Evolutionary conservation across 2,797 vertebrate genomes (phyloP).

Genomic region (Oophaga sylvatica): DNA sequence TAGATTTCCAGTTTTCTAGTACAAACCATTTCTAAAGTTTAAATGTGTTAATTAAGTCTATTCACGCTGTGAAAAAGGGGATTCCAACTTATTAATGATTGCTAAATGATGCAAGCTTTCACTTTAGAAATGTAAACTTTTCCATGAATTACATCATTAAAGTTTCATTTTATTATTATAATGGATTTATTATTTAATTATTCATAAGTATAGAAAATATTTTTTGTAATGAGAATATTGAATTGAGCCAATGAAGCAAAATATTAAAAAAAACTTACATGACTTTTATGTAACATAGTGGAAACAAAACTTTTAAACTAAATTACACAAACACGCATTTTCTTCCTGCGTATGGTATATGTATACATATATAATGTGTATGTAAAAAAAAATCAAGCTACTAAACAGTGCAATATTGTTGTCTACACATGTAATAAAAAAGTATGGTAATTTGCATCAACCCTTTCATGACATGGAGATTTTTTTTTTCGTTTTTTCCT

Average conservation of each 20-base stretch:
- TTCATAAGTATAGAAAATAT: slow-evolving; percentile 6
- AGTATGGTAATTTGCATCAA: too few relatives aligned
- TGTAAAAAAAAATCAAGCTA: too few relatives aligned
- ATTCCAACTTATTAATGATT: slow-evolving; percentile 45
- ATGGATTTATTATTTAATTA: slow-evolving; percentile 30
- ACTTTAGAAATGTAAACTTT: slow-evolving; percentile 35
- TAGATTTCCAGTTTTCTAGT: neutral
- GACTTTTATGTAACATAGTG: neutral
- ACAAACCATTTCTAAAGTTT: slow-evolving; percentile 24
- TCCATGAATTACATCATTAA: slow-evolving; percentile 40
- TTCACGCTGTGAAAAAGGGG: slow-evolving; percentile 9
- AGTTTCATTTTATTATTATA: slow-evolving; percentile 28
- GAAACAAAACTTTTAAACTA: neutral
- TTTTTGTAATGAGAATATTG: neutral
- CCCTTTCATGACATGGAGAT: too few relatives aligned
- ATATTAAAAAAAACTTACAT: neutral
- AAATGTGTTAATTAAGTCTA: slow-evolving; percentile 29
- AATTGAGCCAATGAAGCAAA: slow-evolving; percentile 22
- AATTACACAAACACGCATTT: neutral
- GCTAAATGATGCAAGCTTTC: slow-evolving; percentile 28
- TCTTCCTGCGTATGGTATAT: too few relatives aligned
- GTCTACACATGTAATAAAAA: too few relatives aligned
- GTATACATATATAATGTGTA: too few relatives aligned
- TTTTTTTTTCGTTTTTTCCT: too few relatives aligned
- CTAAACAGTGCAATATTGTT: too few relatives aligned